These are phyloP conservation scores for Patella ulyssiponensis DNA, from an alignment of 2,888 invertebrate species.

Conservation along the genomic window DNA sequence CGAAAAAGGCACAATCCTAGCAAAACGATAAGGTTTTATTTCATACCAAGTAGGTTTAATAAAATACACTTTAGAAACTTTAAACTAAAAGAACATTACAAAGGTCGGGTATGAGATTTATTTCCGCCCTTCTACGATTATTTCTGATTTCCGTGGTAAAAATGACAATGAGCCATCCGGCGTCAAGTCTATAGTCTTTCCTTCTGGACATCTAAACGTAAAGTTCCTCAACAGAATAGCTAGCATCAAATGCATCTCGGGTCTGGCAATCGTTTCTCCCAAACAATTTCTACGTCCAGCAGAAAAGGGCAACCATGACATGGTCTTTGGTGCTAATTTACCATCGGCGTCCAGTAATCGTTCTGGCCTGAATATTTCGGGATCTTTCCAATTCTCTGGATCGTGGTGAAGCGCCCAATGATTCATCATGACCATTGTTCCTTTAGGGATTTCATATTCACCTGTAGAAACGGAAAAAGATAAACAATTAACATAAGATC, in stretches of 20 bases:
- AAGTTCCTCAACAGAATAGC: constrained; percentile 31
- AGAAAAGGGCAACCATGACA: constrained; percentile 60
- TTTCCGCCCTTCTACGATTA: not conserved
- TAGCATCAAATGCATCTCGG: constrained; percentile 29
- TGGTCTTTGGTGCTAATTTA: constrained; percentile 49
- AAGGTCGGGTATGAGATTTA: no score
- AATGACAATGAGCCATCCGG: not conserved
- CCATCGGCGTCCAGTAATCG: constrained; percentile 53
- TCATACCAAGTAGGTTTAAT: no score
- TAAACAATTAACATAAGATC: no score
- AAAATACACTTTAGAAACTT: no score
- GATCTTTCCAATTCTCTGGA: constrained; percentile 51
- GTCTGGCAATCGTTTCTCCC: constrained; percentile 35
- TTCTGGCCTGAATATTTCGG: constrained; percentile 53
- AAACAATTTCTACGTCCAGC: constrained; percentile 41
- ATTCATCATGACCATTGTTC: constrained; percentile 50
- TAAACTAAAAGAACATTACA: no score
- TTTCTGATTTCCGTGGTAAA: not conserved
- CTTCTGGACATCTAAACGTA: constrained; percentile 14
- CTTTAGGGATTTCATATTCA: constrained; percentile 53
- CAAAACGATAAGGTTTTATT: no score
- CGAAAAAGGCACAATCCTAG: no score
- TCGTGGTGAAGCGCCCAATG: constrained; percentile 54
- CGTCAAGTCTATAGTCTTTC: not conserved
- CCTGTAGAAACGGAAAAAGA: constrained; percentile 30